Base-by-base conservation (phyloP, 2,797 vertebrate species). In the Distichodus sexfasciatus region DNA sequence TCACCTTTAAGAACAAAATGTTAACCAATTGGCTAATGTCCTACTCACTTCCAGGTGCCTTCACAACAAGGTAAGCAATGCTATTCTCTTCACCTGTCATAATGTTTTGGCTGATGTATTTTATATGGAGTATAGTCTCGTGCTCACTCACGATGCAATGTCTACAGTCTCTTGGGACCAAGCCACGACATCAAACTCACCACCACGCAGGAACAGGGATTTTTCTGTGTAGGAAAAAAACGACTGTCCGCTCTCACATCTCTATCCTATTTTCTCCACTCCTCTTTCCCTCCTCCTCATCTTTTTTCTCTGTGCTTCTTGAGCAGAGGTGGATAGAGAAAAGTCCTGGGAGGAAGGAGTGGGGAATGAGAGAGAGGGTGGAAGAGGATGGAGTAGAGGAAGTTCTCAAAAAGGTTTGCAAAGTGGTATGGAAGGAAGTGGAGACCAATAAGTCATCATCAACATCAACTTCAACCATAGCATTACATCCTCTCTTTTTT, bases 331-430 rank as follows among this genome's bases (percentile, higher is more conserved):
- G 44, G 10, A 41, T 33, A 59, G 26, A 50, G 36, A 19, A 43
- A 19, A 19, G 44, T 19, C 7, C n/a, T 23, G 62, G 70, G 41
- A 54, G 67, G 31, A 21, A 53, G 28, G 17, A 44, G 51, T 23
- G 48, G 53, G 10, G 58, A 58, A 44, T 50, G 44, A 23, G 44
- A 29, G 51, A 38, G 15, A 12, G 11, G 31, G 41, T 58, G 46
- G 58, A 71, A 43, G 44, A 44, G 10, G 33, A 69, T 50, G 53
- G 38, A 53, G 41, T n/a, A 15, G 66, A 33, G 46, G 41, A 58
- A 51, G 53, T 59, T 66, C 2, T 28, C 26, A 14, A 28, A 72
- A 72, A 63, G 31, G 9, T 5, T 51, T 26, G 11, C 4, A 66
- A 43, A 10, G 17, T 21, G 23, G 50, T 6, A 17, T 65, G 60